These are phyloP conservation scores for Muscicapa striata DNA, from an alignment of 2,797 vertebrate species.

Conservation along the genomic window DNA sequence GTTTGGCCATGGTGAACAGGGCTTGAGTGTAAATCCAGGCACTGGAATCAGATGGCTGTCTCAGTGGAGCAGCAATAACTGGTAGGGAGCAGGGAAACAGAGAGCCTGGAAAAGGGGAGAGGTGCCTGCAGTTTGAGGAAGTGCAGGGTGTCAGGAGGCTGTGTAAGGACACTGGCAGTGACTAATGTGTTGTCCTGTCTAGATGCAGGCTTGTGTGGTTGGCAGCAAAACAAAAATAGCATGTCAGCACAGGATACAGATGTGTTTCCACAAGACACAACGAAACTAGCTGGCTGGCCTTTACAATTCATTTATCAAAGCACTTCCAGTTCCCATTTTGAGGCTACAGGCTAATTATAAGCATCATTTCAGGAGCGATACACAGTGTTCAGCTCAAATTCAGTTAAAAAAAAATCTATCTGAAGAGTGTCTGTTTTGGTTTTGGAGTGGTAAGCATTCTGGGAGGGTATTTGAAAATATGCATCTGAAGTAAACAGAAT, in stretches of 20 bases:
- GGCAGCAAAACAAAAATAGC: constrained; percentile 51
- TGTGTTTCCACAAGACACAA: constrained; percentile 55
- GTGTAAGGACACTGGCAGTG: neutral
- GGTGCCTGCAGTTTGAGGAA: neutral
- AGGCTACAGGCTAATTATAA: constrained; percentile 40
- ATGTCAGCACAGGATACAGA: constrained; percentile 64
- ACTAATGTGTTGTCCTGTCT: constrained; percentile 6
- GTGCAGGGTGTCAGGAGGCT: neutral
- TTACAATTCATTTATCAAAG: constrained; percentile 55
- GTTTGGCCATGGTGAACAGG: neutral
- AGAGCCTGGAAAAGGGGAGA: neutral
- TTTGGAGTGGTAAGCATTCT: neutral
- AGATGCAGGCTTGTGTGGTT: constrained; percentile 10
- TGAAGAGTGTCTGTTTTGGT: neutral
- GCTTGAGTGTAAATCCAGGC: neutral
- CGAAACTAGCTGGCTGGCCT: constrained; percentile 42
- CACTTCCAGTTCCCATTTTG: constrained; percentile 64
- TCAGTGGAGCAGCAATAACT: neutral
- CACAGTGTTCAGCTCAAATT: neutral
- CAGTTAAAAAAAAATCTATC: neutral
- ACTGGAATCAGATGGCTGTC: neutral
- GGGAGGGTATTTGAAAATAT: neutral
- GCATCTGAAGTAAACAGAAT: neutral
- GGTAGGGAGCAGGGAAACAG: neutral
- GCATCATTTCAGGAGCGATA: neutral